These are phyloP conservation scores for Montifringilla adamsi DNA, from an alignment of 2,113 vertebrate genomes.

Conservation along the genomic window DNA sequence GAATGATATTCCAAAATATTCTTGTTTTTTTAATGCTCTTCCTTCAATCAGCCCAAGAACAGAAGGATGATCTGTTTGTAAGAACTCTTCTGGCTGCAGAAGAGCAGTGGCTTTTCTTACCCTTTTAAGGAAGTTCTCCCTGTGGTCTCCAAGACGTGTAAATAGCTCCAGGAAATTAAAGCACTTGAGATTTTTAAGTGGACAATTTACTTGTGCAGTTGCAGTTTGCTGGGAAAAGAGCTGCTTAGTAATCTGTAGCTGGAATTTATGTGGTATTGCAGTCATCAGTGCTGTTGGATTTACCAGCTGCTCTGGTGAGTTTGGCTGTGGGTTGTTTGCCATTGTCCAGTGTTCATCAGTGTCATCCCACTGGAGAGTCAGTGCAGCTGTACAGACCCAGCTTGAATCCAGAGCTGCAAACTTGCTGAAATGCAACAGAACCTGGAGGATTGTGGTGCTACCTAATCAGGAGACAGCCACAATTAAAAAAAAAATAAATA, in stretches of 20 bases:
- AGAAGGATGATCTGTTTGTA: not conserved
- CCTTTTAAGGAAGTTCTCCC: conserved; percentile 48
- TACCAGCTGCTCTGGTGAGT: not conserved
- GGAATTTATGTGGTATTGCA: not conserved
- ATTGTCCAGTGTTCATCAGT: not conserved
- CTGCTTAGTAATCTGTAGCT: not conserved
- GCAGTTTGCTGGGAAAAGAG: not conserved
- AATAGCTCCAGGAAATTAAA: conserved; percentile 38
- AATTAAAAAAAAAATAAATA: not conserved
- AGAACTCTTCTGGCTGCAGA: not conserved
- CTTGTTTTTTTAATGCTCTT: not conserved
- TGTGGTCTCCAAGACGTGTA: conserved; percentile 1
- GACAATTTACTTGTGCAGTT: not conserved
- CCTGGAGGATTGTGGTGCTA: not conserved
- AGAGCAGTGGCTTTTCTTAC: conserved; percentile 29
- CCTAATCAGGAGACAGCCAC: not conserved
- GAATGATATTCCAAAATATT: not conserved
- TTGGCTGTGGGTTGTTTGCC: not conserved
- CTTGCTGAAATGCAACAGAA: not conserved
- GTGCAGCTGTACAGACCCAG: not conserved
- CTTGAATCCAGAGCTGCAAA: not conserved
- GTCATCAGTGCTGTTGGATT: not conserved
- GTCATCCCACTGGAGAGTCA: not conserved
- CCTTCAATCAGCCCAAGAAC: not conserved
- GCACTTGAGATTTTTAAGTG: conserved; percentile 5